These are phyloP conservation scores for Fistularia commersonii DNA, from an alignment of 2,797 vertebrate genomes.

Conservation along the genomic window DNA sequence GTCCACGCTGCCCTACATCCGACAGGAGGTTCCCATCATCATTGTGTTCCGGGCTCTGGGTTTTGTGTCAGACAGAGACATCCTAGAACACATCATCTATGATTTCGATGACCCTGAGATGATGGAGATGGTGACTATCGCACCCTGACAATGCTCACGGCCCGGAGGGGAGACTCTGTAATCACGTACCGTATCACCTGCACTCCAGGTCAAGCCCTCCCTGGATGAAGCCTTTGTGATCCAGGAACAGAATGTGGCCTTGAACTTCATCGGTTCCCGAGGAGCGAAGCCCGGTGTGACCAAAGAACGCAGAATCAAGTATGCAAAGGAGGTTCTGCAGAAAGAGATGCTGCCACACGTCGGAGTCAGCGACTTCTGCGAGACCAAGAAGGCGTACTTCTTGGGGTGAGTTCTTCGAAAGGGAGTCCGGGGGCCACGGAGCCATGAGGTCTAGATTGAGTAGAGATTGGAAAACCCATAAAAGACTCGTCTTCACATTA, in stretches of 20 bases:
- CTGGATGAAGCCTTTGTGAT: slow-evolving; percentile 98
- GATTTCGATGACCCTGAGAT: slow-evolving; percentile 99
- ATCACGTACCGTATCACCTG: not conserved
- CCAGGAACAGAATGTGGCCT: slow-evolving; percentile 95
- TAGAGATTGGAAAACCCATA: too few relatives aligned
- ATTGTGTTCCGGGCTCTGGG: slow-evolving; percentile 95
- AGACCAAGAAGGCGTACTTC: slow-evolving; percentile 98
- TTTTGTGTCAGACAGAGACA: slow-evolving; percentile 97
- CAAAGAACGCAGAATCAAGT: slow-evolving; percentile 96
- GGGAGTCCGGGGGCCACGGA: too few relatives aligned
- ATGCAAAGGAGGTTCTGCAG: slow-evolving; percentile 96
- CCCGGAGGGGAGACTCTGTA: not conserved
- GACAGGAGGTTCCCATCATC: slow-evolving; percentile 98
- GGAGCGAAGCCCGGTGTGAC: slow-evolving; percentile 97
- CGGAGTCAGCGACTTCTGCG: slow-evolving; percentile 98
- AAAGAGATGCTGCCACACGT: slow-evolving; percentile 98
- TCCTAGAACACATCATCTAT: slow-evolving; percentile 98
- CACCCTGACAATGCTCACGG: too few relatives aligned
- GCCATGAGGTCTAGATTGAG: too few relatives aligned
- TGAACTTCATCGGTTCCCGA: slow-evolving; percentile 97
- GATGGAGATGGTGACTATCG: slow-evolving; percentile 94
- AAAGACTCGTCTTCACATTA: too few relatives aligned
- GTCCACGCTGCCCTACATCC: slow-evolving; percentile 94
- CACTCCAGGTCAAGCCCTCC: slow-evolving; percentile 89
- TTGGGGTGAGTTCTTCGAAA: slow-evolving; percentile 79